Conservation (phyloP, 2,888 invertebrate species). For the Melieria crassipennis region DNA sequence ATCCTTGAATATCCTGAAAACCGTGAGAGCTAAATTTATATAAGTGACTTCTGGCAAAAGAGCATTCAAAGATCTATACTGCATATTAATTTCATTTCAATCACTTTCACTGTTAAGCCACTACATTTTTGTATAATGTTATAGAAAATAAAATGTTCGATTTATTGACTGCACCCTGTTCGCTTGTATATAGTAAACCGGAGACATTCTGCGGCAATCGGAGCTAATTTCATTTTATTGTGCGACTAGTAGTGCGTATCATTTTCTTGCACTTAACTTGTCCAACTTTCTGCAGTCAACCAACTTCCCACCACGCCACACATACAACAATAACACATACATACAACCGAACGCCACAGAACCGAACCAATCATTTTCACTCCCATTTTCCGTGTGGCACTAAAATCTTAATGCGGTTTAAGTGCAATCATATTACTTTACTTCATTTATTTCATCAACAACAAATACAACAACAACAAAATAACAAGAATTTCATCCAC, state of each 20-base stretch:
- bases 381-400: too few relatives aligned
- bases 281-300: neutral
- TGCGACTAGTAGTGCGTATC: slow-evolving; percentile 12
- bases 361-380: too few relatives aligned
- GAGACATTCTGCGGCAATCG: slow-evolving; percentile 2
- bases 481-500: too few relatives aligned
- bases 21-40: too few relatives aligned
- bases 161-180: neutral
- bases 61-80: neutral
- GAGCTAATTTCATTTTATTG: slow-evolving; percentile 1
- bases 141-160: neutral
- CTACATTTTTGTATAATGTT: neutral
- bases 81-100: neutral
- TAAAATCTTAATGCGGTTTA: slow-evolving; percentile 12
- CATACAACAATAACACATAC: neutral
- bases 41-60: neutral
- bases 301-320: neutral
- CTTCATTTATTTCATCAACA: slow-evolving; percentile 34
- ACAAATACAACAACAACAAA: slow-evolving; percentile 23
- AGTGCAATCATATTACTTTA: slow-evolving; percentile 8
- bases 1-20: too few relatives aligned
- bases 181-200: neutral
- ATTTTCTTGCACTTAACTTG: slow-evolving; percentile 19
- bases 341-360: neutral
- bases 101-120: too few relatives aligned